Evolutionary conservation across 2,888 invertebrate species (phyloP).

Genomic region (Drosophila mayaguana): DNA sequence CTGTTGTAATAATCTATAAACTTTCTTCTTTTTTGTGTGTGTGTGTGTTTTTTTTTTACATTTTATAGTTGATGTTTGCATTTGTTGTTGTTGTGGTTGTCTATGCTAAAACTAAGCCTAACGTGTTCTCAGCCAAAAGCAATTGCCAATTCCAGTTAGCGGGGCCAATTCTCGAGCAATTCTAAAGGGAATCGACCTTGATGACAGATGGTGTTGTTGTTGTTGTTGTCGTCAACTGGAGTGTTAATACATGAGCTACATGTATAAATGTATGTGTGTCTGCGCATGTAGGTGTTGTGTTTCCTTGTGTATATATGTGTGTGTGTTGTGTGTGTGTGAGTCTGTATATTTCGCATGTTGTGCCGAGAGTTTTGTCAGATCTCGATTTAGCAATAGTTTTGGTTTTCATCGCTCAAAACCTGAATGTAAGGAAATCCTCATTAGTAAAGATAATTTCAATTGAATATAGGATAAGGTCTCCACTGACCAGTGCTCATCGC

Average conservation of each 20-base stretch:
- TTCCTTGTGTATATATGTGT: neutral
- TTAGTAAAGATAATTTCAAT: neutral
- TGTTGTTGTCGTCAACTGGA: slow-evolving; percentile 61
- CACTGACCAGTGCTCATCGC: slow-evolving; percentile 72
- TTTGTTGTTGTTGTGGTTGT: slow-evolving; percentile 25
- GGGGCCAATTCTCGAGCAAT: slow-evolving; percentile 29
- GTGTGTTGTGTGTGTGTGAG: slow-evolving; percentile 9
- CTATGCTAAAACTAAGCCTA: slow-evolving; percentile 74
- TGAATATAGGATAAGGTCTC: no score
- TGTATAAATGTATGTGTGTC: slow-evolving; percentile 44
- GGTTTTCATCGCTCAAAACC: slow-evolving; percentile 56
- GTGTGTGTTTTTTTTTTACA: slow-evolving; percentile 43
- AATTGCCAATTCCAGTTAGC: slow-evolving; percentile 49
- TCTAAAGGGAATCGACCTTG: slow-evolving; percentile 19
- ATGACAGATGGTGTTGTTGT: slow-evolving; percentile 28
- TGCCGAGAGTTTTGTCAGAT: slow-evolving; percentile 36
- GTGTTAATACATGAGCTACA: slow-evolving; percentile 70
- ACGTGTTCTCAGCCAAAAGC: slow-evolving; percentile 35
- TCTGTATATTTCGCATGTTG: slow-evolving; percentile 34
- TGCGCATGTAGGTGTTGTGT: slow-evolving; percentile 25
- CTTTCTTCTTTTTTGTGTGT: slow-evolving; percentile 20
- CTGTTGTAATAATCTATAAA: slow-evolving; percentile 51
- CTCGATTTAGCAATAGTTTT: slow-evolving; percentile 30
- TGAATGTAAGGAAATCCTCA: slow-evolving; percentile 13
- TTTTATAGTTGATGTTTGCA: slow-evolving; percentile 22